Base-by-base conservation (phyloP, 1,140 invertebrate genomes). In the Homalodisca vitripennis region DNA sequence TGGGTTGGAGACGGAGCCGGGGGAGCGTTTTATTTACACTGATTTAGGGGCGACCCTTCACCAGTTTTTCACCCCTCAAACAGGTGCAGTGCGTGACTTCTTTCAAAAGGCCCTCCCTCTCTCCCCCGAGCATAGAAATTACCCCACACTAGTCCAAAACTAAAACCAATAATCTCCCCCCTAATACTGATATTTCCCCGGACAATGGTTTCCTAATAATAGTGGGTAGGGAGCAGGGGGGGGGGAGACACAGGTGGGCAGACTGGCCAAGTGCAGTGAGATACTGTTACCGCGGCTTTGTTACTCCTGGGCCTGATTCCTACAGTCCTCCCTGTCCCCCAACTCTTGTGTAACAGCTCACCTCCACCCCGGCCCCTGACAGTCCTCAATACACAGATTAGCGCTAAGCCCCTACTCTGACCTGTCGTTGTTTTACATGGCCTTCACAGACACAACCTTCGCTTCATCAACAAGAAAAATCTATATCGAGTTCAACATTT, bases 111-210 rank as follows among this genome's bases (percentile, higher is more conserved):
- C 24, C 55, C 55, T 30, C 27, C 55, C 55, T 22, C 55, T 41
- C 17, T 26, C 55, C 55, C 14, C 55, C 55, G 22, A 6, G 14
- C 27, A 60, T 60, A 27, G 55, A 60, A 60, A 60, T 60, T 60
- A 60, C 55, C 55, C 55, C 55, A 60, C 55, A 60, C 55, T 60
- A 60, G 55, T 60, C 55, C 55, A 60, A 60, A 60, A 60, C 55
- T 60, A 60, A 60, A 60, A 60, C 55, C 55, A 60, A 60, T 60
- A 60, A 60, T 60, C 55, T 60, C 26, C 55, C 55, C 55, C 29
- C 55, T 60, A 60, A 60, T 60, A 30, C 55, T 27, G 55, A 60
- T 60, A 60, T 60, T 60, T 60, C 29, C 55, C 55, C 29, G 55
- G 26, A 60, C 55, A 60, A 60, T 60, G 55, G 27, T 27, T 60